phyloP scores from a whole-genome alignment of 2,797 vertebrate genomes.

The Pempheris klunzingeri region DNA sequence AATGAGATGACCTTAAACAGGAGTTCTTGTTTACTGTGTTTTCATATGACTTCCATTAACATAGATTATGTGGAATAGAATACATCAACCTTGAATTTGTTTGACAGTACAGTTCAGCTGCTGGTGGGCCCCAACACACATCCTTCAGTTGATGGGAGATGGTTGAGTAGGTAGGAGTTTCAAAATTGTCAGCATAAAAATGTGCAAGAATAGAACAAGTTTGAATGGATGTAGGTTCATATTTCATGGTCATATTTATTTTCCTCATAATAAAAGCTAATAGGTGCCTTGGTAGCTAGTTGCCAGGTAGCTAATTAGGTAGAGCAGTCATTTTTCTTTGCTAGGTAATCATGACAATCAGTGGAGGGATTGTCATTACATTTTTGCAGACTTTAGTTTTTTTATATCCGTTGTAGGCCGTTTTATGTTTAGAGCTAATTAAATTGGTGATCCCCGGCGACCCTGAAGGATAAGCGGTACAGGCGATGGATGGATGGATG shows the following conservation, averaged over 20 bases:
- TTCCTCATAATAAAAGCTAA: neutral
- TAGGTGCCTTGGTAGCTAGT: neutral
- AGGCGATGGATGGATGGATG: no score
- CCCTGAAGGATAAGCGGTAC: no score
- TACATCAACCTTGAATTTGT: slow-evolving; percentile 30
- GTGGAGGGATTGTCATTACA: neutral
- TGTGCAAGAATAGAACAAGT: neutral
- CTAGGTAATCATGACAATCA: neutral
- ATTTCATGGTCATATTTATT: neutral
- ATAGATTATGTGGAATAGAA: slow-evolving; percentile 34
- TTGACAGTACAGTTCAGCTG: slow-evolving; percentile 21
- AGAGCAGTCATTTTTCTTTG: neutral
- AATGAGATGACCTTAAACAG: slow-evolving; percentile 31
- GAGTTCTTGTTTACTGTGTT: slow-evolving; percentile 39
- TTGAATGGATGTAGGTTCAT: neutral
- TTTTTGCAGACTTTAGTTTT: neutral
- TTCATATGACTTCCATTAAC: slow-evolving; percentile 47
- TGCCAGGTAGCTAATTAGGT: neutral
- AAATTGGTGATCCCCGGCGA: no score
- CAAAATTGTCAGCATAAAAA: neutral
- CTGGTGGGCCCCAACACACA: slow-evolving; percentile 15
- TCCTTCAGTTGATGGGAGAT: slow-evolving; percentile 1
- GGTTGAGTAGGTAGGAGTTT: neutral
- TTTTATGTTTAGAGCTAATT: neutral
- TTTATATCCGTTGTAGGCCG: neutral